Evolutionary conservation across 2,797 vertebrate species (phyloP).

Genomic region (Jordanella pulchra): DNA sequence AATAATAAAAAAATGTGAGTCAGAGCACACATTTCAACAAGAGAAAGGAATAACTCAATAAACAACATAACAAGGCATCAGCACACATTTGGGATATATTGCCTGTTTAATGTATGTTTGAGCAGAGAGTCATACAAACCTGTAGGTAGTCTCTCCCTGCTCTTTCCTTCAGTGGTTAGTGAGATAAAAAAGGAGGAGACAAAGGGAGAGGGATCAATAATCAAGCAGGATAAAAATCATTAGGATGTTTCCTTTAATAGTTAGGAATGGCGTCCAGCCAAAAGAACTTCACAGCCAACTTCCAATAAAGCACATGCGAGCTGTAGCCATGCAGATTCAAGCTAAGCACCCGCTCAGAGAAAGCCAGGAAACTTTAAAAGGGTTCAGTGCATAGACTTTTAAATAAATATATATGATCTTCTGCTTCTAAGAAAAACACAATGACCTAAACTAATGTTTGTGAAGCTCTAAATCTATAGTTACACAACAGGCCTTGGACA

Average conservation of each 20-base stretch:
- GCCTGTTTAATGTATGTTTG: constrained; percentile 8
- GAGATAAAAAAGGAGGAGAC: constrained; percentile 80
- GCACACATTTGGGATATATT: not conserved
- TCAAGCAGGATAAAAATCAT: constrained; percentile 71
- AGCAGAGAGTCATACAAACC: constrained; percentile 73
- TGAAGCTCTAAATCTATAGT: not conserved
- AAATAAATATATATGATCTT: not conserved
- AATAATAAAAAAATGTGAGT: not conserved
- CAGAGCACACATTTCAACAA: not conserved
- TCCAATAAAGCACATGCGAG: constrained; percentile 72
- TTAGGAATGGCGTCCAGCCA: constrained; percentile 36
- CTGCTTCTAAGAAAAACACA: not conserved
- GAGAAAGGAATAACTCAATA: not conserved
- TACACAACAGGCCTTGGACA: not conserved
- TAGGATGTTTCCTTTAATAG: constrained; percentile 49
- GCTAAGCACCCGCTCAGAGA: constrained; percentile 44
- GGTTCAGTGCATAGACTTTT: not conserved
- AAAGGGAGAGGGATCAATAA: constrained; percentile 82
- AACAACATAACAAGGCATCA: not conserved
- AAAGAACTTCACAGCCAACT: constrained; percentile 12
- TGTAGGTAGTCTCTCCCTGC: constrained; percentile 84
- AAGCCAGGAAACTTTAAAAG: constrained; percentile 18
- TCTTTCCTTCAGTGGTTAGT: constrained; percentile 95
- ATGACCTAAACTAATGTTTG: no score
- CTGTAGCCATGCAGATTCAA: constrained; percentile 73